These are phyloP conservation scores for Okapia johnstoni DNA, from an alignment of 2,113 vertebrate genomes.

Conservation along the genomic window DNA sequence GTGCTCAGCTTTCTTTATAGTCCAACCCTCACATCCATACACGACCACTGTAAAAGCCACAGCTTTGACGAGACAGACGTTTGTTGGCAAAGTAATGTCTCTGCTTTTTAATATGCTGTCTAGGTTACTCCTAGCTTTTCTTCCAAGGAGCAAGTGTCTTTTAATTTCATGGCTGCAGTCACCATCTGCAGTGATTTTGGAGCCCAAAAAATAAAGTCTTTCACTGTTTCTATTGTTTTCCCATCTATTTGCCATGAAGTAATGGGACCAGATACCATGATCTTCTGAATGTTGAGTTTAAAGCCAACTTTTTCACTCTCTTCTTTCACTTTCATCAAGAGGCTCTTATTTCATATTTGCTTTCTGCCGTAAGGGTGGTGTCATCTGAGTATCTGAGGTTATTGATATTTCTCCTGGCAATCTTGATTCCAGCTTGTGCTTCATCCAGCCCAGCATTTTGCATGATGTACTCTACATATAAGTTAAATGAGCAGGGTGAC, in stretches of 20 bases:
- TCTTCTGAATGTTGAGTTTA: background rate
- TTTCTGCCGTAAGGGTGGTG: background rate
- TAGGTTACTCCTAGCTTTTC: background rate
- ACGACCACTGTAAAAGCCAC: background rate
- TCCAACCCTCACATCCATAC: background rate
- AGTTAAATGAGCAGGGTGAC: background rate
- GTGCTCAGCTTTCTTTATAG: background rate
- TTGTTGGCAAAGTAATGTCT: background rate
- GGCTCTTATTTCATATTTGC: background rate
- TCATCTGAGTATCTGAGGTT: background rate
- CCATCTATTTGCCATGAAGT: background rate
- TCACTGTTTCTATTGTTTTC: background rate
- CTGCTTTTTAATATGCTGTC: background rate
- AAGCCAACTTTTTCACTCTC: background rate
- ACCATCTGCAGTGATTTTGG: background rate
- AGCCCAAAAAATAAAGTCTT: background rate
- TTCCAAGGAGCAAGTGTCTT: background rate
- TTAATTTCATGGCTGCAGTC: background rate
- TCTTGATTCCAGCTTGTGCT: background rate
- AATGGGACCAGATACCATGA: background rate
- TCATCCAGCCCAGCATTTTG: background rate
- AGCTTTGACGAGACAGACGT: background rate
- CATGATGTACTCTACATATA: background rate
- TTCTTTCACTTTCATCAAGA: background rate
- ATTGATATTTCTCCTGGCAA: background rate